Evolutionary conservation across 2,888 invertebrate genomes (phyloP).

Genomic region (Oligia latruncula): DNA sequence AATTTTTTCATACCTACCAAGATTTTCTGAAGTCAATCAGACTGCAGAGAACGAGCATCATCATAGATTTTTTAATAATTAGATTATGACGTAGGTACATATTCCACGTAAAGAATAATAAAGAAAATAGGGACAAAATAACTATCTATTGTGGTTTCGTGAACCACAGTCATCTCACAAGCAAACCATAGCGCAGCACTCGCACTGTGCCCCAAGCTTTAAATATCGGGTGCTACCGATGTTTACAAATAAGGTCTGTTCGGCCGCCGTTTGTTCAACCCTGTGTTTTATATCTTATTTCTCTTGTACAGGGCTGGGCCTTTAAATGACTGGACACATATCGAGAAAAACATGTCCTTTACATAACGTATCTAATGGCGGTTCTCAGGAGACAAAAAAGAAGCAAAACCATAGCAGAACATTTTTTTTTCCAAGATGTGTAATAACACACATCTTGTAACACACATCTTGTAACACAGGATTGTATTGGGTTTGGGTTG

Average conservation of each 20-base stretch:
- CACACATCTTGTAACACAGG: no score
- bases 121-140: not conserved
- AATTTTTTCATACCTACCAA: no score
- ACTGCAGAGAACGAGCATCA: no score
- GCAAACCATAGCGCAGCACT: conserved; percentile 35
- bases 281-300: conserved; percentile 65
- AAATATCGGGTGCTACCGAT: conserved; percentile 73
- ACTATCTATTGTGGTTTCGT: no score
- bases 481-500: no score
- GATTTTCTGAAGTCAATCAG: no score
- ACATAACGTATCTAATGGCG: conserved; percentile 52
- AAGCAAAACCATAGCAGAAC: not conserved
- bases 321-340: conserved; percentile 43
- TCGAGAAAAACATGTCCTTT: conserved; percentile 49
- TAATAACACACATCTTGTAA: no score
- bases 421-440: not conserved
- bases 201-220: conserved; percentile 46
- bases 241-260: conserved; percentile 85
- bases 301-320: conserved; percentile 59
- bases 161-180: not conserved
- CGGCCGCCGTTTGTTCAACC: conserved; percentile 77
- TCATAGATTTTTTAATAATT: no score
- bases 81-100: no score
- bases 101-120: not conserved
- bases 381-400: conserved; percentile 18